These are phyloP conservation scores for Beaufortia kweichowensis DNA, from an alignment of 2,113 vertebrate genomes.

Conservation along the genomic window DNA sequence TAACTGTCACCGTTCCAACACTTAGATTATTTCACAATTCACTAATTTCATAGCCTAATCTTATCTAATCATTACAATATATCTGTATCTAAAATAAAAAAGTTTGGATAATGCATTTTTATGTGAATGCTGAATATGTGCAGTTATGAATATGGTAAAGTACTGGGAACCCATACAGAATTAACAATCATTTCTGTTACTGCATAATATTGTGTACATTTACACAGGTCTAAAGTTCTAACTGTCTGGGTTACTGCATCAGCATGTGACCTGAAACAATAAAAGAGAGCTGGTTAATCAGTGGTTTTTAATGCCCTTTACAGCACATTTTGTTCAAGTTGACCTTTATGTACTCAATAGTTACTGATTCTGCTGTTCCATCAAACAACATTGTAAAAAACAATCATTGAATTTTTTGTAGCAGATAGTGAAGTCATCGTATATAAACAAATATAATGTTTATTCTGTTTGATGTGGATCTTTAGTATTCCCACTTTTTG, in stretches of 20 bases:
- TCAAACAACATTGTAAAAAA: conserved; percentile 54
- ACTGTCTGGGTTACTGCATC: conserved; percentile 60
- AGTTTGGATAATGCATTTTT: too few species aligned
- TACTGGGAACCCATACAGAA: neutral
- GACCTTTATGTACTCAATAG: conserved; percentile 14
- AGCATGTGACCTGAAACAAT: conserved; percentile 50
- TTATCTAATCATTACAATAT: too few species aligned
- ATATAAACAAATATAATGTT: too few species aligned
- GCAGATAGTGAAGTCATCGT: too few species aligned
- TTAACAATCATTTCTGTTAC: neutral
- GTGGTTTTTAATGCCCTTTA: conserved; percentile 27
- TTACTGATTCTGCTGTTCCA: conserved; percentile 48
- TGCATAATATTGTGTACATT: conserved; percentile 50
- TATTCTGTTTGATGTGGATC: neutral
- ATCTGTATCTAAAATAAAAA: too few species aligned
- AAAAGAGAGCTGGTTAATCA: conserved; percentile 58
- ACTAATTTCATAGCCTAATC: too few species aligned
- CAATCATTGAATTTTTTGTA: conserved; percentile 50
- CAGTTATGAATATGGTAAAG: neutral
- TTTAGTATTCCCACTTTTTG: neutral
- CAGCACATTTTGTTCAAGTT: conserved; percentile 39
- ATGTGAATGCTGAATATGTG: too few species aligned
- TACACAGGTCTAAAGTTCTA: conserved; percentile 48
- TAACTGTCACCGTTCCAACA: too few species aligned
- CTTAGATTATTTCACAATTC: too few species aligned